These are phyloP conservation scores for Periophthalmus modestus DNA, from an alignment of 2,113 vertebrate genomes.

Conservation along the genomic window DNA sequence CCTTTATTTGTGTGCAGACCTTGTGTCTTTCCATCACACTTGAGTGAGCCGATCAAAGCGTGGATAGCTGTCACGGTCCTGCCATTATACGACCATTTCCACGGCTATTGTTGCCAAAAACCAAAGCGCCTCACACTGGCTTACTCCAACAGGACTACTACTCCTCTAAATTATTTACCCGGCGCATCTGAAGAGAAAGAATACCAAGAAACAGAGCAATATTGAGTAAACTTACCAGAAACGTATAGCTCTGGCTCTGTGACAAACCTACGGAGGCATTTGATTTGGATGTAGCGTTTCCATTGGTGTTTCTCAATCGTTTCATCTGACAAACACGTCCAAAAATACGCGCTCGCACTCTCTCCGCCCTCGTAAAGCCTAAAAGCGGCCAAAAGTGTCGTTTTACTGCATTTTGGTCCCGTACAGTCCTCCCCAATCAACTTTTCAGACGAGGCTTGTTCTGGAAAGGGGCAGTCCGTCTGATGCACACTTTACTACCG, in stretches of 20 bases:
- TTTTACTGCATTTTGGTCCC: constrained; percentile 12
- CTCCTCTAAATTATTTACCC: background rate
- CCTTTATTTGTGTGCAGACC: constrained; percentile 6
- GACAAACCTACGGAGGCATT: constrained; percentile 76
- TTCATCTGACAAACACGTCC: constrained; percentile 40
- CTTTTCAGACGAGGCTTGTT: constrained; percentile 60
- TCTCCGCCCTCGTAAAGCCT: background rate
- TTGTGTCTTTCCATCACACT: constrained; percentile 48
- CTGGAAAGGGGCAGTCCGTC: constrained; percentile 70
- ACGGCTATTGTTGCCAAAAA: constrained; percentile 28
- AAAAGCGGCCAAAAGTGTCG: background rate
- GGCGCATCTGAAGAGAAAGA: too few species aligned
- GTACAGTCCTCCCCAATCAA: constrained; percentile 36
- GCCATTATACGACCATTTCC: constrained; percentile 22
- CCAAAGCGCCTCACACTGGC: background rate
- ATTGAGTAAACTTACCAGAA: constrained; percentile 66
- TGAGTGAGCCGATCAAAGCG: constrained; percentile 39
- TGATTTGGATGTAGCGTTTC: constrained; percentile 71
- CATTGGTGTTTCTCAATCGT: constrained; percentile 68
- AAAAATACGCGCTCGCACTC: constrained; percentile 7
- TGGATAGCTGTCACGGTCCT: constrained; percentile 51
- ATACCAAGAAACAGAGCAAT: background rate
- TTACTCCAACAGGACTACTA: background rate
- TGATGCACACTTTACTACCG: constrained; percentile 70
- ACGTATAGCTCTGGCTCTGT: constrained; percentile 53